Evolutionary conservation across 1,140 invertebrate species (phyloP).

Genomic region (Ostrea edulis): DNA sequence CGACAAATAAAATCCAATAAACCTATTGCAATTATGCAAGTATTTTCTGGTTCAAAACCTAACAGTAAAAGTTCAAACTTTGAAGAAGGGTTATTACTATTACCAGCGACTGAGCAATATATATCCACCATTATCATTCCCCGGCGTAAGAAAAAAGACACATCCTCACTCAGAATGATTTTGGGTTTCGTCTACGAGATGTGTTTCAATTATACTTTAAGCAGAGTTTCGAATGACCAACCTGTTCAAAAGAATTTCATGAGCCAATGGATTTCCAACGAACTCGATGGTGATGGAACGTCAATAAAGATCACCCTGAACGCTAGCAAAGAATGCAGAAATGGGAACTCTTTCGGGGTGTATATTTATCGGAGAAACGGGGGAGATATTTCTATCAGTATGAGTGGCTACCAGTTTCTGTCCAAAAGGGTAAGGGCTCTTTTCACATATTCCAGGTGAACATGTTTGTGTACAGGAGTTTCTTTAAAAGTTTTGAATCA

Average conservation of each 20-base stretch:
- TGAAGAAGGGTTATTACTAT: neutral
- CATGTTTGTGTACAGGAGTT: neutral
- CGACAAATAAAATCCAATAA: neutral
- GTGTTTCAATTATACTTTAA: neutral
- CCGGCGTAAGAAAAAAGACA: neutral
- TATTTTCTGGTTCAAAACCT: neutral
- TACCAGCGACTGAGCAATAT: conserved; percentile 4
- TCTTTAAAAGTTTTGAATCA: neutral
- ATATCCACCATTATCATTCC: neutral
- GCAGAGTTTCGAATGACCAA: neutral
- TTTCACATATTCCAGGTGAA: neutral
- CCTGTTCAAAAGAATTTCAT: neutral
- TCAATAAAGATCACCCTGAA: neutral
- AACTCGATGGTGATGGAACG: neutral
- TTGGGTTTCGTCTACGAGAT: neutral
- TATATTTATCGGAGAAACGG: neutral
- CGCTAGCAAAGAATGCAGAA: neutral
- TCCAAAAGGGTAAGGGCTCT: neutral
- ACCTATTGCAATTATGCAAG: neutral
- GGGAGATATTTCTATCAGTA: neutral
- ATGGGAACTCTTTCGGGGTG: neutral
- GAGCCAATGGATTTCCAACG: neutral
- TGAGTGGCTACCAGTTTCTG: neutral
- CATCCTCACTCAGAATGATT: neutral
- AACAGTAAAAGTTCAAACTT: neutral